These are phyloP conservation scores for Sylvietta virens DNA, from an alignment of 2,113 vertebrate species.

Conservation along the genomic window DNA sequence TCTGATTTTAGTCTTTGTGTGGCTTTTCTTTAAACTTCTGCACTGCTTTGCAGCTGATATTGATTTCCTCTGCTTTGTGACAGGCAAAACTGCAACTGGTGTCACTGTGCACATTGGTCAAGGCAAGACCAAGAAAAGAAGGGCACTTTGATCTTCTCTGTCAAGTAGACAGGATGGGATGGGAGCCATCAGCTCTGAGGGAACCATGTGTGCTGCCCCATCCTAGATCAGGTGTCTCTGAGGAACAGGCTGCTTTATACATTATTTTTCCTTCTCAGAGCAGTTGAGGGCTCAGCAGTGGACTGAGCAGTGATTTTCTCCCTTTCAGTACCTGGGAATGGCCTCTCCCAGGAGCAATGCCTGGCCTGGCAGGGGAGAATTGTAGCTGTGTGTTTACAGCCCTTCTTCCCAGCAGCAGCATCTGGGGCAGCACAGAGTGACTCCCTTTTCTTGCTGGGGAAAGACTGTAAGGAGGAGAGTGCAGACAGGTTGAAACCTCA, in stretches of 20 bases:
- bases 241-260: not conserved
- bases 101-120: not conserved
- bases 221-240: not conserved
- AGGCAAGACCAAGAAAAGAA: not conserved
- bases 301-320: not conserved
- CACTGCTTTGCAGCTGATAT: not conserved
- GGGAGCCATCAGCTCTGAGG: not conserved
- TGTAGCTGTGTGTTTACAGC: not conserved
- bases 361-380: not conserved
- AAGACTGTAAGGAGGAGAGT: not conserved
- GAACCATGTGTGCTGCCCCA: not conserved
- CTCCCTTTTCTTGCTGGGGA: not conserved
- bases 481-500: not conserved
- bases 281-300: not conserved
- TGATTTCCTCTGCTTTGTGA: not conserved
- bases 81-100: not conserved
- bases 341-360: not conserved
- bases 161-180: not conserved
- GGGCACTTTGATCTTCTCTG: not conserved
- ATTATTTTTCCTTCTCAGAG: not conserved
- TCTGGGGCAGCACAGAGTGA: not conserved
- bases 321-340: accelerated
- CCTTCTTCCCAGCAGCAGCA: not conserved
- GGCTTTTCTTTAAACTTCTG: not conserved
- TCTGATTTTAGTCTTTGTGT: not conserved